These are phyloP conservation scores for Ascaphus truei DNA, from an alignment of 2,113 vertebrate species.

Conservation along the genomic window DNA sequence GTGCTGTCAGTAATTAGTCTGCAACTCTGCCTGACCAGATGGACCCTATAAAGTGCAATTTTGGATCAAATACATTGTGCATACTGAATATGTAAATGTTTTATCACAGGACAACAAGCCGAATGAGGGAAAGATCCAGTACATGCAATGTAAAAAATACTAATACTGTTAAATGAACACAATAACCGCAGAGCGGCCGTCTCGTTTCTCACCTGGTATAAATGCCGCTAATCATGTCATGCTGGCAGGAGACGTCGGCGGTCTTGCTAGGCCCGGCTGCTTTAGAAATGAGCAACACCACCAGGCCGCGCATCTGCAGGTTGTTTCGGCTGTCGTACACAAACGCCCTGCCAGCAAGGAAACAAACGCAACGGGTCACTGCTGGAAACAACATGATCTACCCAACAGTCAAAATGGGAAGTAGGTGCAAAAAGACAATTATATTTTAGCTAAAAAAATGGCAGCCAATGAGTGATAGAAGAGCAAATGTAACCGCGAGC, in stretches of 20 bases:
- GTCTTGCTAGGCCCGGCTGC: conserved; percentile 78
- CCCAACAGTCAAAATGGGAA: too few relatives aligned
- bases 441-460: too few relatives aligned
- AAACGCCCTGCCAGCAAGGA: conserved; percentile 69
- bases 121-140: conserved; percentile 4
- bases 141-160: neutral
- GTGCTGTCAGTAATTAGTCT: too few relatives aligned
- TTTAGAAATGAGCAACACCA: conserved; percentile 90
- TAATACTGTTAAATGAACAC: conserved; percentile 1
- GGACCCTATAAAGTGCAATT: too few relatives aligned
- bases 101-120: too few relatives aligned
- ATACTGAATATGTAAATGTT: too few relatives aligned
- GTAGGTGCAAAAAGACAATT: too few relatives aligned
- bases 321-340: conserved; percentile 84
- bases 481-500: too few relatives aligned
- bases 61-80: too few relatives aligned
- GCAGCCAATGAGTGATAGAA: too few relatives aligned
- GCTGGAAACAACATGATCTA: neutral
- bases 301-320: conserved; percentile 87
- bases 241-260: conserved; percentile 57
- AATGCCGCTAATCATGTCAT: conserved; percentile 91
- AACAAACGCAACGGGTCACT: neutral
- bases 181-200: too few relatives aligned
- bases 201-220: conserved; percentile 85
- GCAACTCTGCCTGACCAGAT: too few relatives aligned